These are phyloP conservation scores for Vombatus ursinus DNA, from an alignment of 2,113 vertebrate species.

Conservation along the genomic window DNA sequence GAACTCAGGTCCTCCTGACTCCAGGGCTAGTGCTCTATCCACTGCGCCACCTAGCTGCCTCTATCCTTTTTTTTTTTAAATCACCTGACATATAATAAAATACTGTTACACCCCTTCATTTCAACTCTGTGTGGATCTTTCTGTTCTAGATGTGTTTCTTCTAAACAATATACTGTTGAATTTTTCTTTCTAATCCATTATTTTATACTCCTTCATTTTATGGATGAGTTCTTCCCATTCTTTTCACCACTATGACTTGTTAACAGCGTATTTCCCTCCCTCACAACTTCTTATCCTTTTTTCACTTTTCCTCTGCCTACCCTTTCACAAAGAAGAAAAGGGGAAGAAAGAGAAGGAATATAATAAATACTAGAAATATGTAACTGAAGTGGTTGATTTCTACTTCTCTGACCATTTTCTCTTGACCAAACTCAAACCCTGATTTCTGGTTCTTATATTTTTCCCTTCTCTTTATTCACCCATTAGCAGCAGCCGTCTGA, in stretches of 20 bases:
- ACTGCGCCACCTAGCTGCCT: no score
- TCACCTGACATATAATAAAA: background rate
- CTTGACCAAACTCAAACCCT: background rate
- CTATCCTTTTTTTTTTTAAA: background rate
- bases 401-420: background rate
- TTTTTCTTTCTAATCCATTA: background rate
- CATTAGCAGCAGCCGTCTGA: background rate
- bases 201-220: background rate
- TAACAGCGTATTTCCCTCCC: background rate
- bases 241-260: background rate
- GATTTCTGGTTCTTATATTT: background rate
- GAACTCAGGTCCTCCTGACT: no score
- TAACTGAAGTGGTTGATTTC: background rate
- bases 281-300: background rate
- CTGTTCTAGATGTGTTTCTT: background rate
- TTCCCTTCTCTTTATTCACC: background rate
- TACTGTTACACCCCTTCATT: background rate
- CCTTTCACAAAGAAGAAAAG: background rate
- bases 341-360: background rate
- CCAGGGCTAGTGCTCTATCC: no score
- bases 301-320: background rate
- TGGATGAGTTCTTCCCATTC: background rate
- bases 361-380: background rate
- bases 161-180: background rate
- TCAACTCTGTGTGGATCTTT: background rate